Percentiles rank a stretch among this genome's conserved stretches.
phyloP scores from a whole-genome alignment of 2,888 invertebrate genomes.

The Lypha dubia region DNA sequence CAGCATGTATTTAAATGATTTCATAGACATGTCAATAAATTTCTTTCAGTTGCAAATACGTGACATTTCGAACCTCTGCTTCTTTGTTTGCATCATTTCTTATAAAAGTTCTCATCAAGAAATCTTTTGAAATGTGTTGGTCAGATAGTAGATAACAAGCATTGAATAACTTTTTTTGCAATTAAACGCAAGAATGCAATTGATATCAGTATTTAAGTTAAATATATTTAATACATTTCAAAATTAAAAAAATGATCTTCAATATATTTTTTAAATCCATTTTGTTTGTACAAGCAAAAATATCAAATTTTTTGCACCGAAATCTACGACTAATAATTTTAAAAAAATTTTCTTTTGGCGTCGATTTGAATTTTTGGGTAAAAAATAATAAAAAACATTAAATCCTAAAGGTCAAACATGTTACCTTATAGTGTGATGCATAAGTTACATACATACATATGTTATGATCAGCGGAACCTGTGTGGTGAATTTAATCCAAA shows the following conservation, averaged over 20 bases:
- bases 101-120: conserved; percentile 45
- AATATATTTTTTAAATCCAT: no score
- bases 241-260: neutral
- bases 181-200: conserved; percentile 21
- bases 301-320: no score
- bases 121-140: conserved; percentile 18
- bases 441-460: no score
- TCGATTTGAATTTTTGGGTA: no score
- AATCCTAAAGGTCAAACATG: no score
- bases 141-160: conserved; percentile 27
- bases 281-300: neutral
- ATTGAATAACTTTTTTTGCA: no score
- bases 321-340: no score
- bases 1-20: conserved; percentile 80
- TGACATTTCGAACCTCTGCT: conserved; percentile 77
- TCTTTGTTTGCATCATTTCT: conserved; percentile 19
- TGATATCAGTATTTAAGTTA: neutral
- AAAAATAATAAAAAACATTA: no score
- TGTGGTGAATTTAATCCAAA: no score
- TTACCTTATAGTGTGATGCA: no score
- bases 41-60: conserved; percentile 74
- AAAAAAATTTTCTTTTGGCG: no score
- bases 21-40: conserved; percentile 48
- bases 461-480: no score
- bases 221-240: neutral